Percentiles rank a stretch among this genome's conserved stretches.
Conservation (phyloP, 2,113 vertebrate genomes). For the Sprattus sprattus region DNA sequence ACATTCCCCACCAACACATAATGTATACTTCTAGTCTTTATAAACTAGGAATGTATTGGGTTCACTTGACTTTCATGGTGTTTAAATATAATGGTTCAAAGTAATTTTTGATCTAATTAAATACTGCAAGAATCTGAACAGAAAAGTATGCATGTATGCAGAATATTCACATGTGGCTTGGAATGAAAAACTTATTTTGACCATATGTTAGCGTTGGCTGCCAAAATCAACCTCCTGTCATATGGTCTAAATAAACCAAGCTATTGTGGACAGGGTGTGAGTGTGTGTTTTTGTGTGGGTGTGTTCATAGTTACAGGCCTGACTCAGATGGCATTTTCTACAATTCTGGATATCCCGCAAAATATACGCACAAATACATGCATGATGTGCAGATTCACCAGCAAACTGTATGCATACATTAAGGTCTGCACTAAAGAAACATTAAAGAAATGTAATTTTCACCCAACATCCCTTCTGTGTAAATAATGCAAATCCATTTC, state of each 20-base stretch:
- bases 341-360: background rate
- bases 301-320: background rate
- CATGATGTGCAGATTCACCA: background rate
- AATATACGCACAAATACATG: background rate
- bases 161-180: background rate
- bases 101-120: background rate
- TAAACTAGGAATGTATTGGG: too few relatives aligned
- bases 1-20: background rate
- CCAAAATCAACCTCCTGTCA: conserved; percentile 2
- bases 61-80: too few relatives aligned
- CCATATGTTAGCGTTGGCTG: conserved; percentile 6
- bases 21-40: background rate
- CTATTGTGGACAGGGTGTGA: background rate
- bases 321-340: background rate
- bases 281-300: background rate
- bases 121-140: background rate
- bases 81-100: background rate
- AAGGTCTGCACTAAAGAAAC: too few relatives aligned
- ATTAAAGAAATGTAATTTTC: background rate
- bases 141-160: background rate
- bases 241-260: background rate
- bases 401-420: background rate
- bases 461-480: background rate
- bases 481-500: background rate
- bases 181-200: conserved; percentile 20